Evolutionary conservation across 2,888 invertebrate genomes (phyloP), one percentile per base, ranked within the genome.

Genomic region (Cistogaster globosa): DNA sequence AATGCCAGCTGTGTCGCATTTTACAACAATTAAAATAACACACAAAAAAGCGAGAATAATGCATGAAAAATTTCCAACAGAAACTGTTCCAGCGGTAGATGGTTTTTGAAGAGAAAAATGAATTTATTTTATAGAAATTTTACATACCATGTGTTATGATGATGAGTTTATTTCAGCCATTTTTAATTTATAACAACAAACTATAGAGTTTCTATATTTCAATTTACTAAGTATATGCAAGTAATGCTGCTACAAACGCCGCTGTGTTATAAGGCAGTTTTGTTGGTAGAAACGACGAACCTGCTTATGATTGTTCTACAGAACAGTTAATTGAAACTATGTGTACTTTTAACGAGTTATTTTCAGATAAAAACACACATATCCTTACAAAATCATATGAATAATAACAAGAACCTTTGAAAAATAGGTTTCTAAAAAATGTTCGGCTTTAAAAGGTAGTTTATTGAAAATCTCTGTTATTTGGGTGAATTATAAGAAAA

Each of bases 1-100:
- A 78, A 51, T 78, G 57, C 81, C 84, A 85, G 84, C 81, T 85
- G 84, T 78, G 84, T 69, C 84, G 75, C 55, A 78, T 78, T 77
- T 65, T 81, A 75, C 81, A 84, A 81, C 74, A 84, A 84, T 74
- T 74, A 75, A 53, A 75, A 68, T 69, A 81, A 78, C 69, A 81
- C 78, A 78, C 69, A 81, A 77, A 42, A 60, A 9, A 63, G 2
- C 16, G 18, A 22, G 11, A 7, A 42, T 42, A 68, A 26, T 45
- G 32, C 65, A 48, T 22, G 51, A 45, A 38, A 32, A 9, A 48
- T 14, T 18, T 32, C 22, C 45, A 42, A 67, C 18, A n/a, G 14
- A 38, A 77, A 57, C 7, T 18, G 69, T 45, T 51, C 16, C 48
- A 68, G 63, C 72, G 51, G 26, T 79, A 53, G 51, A 53, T 38